phyloP scores from a whole-genome alignment of 2,113 vertebrate genomes.

The Oryzias celebensis region DNA sequence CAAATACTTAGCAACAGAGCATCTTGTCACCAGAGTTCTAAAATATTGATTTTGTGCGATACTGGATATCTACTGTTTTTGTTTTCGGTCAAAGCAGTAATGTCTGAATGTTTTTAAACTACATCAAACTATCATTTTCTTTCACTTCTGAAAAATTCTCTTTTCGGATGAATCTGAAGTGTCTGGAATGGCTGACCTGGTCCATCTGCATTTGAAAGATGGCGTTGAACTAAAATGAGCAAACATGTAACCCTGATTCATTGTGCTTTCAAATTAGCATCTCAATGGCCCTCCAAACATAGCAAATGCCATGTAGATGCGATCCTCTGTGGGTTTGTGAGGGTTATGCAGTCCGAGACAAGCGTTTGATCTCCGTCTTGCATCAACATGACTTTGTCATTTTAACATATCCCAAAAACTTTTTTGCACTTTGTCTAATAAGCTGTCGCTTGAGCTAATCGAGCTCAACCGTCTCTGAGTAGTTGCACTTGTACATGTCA shows the following conservation, averaged over 20 bases:
- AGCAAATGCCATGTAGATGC: conserved; percentile 18
- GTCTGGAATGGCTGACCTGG: conserved; percentile 51
- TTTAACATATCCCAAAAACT: no score
- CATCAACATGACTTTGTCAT: neutral
- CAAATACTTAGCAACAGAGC: conserved; percentile 62
- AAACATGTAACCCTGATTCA: conserved; percentile 59
- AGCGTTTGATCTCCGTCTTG: conserved; percentile 7
- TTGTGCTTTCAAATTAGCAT: conserved; percentile 67
- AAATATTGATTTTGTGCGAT: conserved; percentile 40
- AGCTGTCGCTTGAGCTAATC: neutral
- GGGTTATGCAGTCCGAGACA: no score
- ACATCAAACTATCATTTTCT: conserved; percentile 32
- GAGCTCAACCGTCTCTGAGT: conserved; percentile 2
- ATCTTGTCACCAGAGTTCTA: conserved; percentile 46
- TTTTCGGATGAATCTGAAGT: conserved; percentile 51
- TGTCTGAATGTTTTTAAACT: conserved; percentile 25
- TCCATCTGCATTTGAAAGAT: conserved; percentile 43
- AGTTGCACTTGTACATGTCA: conserved; percentile 6
- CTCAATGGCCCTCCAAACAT: conserved; percentile 23
- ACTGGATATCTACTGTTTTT: conserved; percentile 56
- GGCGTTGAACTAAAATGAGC: conserved; percentile 56
- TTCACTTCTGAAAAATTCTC: conserved; percentile 64
- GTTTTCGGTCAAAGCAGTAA: conserved; percentile 45
- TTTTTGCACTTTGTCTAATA: no score
- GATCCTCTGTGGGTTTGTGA: neutral